Base-by-base conservation (phyloP, 1,140 invertebrate species). In the Venturia canescens region DNA sequence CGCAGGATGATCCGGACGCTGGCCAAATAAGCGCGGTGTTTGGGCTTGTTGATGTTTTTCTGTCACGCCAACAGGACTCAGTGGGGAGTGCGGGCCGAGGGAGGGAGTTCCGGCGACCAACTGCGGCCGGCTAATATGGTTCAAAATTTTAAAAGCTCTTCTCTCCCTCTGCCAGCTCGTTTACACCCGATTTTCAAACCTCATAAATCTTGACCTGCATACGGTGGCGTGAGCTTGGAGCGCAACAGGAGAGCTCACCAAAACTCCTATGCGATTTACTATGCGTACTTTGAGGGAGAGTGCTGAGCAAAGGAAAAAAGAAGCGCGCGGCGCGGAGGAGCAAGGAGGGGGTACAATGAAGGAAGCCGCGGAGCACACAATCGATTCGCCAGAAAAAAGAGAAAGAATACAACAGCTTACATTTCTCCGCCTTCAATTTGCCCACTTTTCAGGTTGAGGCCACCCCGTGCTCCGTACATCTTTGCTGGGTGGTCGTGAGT, bases 351-450 rank as follows among this genome's bases (percentile, higher is more conserved):
- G 70, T 18, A 16, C n/a, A 48, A 48, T 15, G 50, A 76, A 63
- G 63, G 72, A 53, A 63, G 50, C 21, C 72, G 60, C 72, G 60
- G 72, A 16, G 60, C 75, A 77, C 75, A 77, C 75, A 77, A 77
- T 77, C 75, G 75, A 77, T 77, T 77, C 75, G n/a, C 31, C 75
- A 31, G 66, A 77, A 66, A 77, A 66, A 66, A 34, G 48, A 77
- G 29, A 69, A 29, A 11, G 15, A 77, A 77, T 63, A 77, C 53
- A 77, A 77, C 57, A 77, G 60, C 3, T 23, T 60, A 77, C 75
- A 77, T 77, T 63, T 77, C 75, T 77, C 75, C 75, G 75, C 75
- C 75, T 77, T 57, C 75, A 63, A 77, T 77, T 77, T 77, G 75
- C 75, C 75, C 57, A 77, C 57, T 53, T 77, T 77, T 77, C 75